A percentile compares a stretch with the other conserved stretches of the same genome.
Conservation (phyloP, 2,888 invertebrate genomes). For the Dione juno region DNA sequence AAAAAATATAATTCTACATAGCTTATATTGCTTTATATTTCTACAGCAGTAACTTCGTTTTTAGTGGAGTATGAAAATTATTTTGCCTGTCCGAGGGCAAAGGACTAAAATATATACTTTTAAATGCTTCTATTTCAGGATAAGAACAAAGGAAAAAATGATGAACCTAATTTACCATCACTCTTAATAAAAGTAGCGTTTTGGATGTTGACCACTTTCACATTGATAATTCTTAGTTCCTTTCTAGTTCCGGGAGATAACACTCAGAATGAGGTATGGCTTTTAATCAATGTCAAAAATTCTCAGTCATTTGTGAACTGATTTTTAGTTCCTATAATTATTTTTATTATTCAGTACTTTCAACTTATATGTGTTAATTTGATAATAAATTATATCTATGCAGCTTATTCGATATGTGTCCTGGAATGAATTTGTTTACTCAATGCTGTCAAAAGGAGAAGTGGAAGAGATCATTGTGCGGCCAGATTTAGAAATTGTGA, state of each 20-base stretch:
- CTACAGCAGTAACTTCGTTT: no score
- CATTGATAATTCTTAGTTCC: conserved; percentile 88
- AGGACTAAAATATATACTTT: background rate
- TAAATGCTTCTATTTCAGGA: conserved; percentile 53
- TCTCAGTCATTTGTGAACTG: no score
- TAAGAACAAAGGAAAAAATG: conserved; percentile 78
- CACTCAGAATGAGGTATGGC: conserved; percentile 87
- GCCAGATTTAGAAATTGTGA: conserved; percentile 93
- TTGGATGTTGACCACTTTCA: conserved; percentile 90
- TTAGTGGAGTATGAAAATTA: no score
- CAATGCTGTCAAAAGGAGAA: conserved; percentile 97
- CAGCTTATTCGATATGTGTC: conserved; percentile 90
- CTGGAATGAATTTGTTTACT: conserved; percentile 98
- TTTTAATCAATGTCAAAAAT: no score
- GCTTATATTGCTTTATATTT: no score
- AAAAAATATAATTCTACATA: no score
- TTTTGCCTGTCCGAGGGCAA: no score
- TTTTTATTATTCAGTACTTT: no score
- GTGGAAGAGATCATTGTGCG: conserved; percentile 93
- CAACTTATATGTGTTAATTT: background rate
- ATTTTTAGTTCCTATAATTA: no score
- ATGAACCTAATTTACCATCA: conserved; percentile 88
- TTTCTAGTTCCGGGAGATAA: conserved; percentile 87
- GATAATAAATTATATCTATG: conserved; percentile 44
- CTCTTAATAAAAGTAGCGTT: conserved; percentile 89